Conservation (phyloP, 2,888 invertebrate genomes). For the Schizaphis graminum region DNA sequence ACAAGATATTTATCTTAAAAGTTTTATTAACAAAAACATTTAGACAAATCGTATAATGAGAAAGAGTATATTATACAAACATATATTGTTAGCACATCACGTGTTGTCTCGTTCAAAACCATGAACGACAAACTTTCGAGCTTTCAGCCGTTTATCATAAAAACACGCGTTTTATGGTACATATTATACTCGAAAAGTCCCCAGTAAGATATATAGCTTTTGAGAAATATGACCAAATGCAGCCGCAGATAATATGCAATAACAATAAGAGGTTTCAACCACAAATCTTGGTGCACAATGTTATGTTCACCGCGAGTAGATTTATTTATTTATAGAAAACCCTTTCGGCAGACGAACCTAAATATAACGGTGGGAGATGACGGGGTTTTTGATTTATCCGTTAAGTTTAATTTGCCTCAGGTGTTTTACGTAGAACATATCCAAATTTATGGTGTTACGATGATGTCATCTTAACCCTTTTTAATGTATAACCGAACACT, state of each 20-base stretch:
- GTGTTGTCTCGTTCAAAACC: neutral
- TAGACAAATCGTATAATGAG: neutral
- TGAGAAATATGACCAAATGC: constrained; percentile 28
- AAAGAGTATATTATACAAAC: neutral
- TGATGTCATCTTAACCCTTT: constrained; percentile 65
- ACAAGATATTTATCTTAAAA: neutral
- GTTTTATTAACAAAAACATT: neutral
- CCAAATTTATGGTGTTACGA: constrained; percentile 62
- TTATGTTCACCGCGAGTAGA: constrained; percentile 28
- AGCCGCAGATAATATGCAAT: constrained; percentile 29
- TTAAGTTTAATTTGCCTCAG: constrained; percentile 60
- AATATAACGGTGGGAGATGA: constrained; percentile 12
- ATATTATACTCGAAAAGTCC: neutral
- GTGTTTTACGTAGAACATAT: constrained; percentile 53
- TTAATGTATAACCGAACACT: constrained; percentile 63
- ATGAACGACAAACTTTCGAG: constrained; percentile 11
- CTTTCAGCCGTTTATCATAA: neutral
- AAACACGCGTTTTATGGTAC: neutral
- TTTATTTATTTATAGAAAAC: constrained; percentile 59
- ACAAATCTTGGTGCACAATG: constrained; percentile 46
- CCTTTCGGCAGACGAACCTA: constrained; percentile 38
- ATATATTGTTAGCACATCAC: neutral
- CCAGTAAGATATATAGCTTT: constrained; percentile 25
- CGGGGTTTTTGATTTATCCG: constrained; percentile 62
- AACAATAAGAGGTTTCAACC: constrained; percentile 63